Percentiles rank a stretch among this genome's conserved stretches.
phyloP scores from a whole-genome alignment of 2,113 vertebrate species.

The Chloropsis hardwickii region DNA sequence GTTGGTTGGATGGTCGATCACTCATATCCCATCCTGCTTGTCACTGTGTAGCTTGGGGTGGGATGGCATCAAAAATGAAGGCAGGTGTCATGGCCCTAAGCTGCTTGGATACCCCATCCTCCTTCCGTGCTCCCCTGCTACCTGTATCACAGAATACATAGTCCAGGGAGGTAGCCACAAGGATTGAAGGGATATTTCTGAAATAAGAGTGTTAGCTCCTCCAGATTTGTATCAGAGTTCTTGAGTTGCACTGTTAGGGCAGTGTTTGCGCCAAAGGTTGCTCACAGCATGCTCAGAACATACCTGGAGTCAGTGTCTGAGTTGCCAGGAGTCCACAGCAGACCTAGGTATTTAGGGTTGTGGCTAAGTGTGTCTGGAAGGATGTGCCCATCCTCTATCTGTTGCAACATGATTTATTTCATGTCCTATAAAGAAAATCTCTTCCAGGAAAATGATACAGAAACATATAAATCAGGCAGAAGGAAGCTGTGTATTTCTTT shows the following conservation, averaged over 20 bases:
- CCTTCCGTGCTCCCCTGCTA: background rate
- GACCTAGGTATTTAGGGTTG: background rate
- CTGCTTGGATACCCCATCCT: background rate
- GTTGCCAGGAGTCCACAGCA: background rate
- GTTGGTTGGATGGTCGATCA: fast-evolving
- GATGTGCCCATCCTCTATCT: background rate
- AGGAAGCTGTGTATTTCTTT: background rate
- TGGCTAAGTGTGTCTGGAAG: background rate
- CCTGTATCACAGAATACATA: fast-evolving
- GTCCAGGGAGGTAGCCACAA: background rate
- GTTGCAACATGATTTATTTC: background rate
- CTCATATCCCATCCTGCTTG: background rate
- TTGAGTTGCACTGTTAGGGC: background rate
- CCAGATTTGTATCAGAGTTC: background rate
- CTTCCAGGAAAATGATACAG: background rate
- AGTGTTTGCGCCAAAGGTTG: background rate
- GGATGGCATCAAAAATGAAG: background rate
- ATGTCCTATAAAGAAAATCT: background rate
- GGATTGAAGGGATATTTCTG: background rate
- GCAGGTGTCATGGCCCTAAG: background rate
- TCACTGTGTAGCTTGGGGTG: background rate
- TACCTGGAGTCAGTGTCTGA: background rate
- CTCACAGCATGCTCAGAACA: background rate
- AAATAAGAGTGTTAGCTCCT: background rate
- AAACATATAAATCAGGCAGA: background rate